phyloP scores from a whole-genome alignment of 2,888 invertebrate genomes.

The Antitype chi region DNA sequence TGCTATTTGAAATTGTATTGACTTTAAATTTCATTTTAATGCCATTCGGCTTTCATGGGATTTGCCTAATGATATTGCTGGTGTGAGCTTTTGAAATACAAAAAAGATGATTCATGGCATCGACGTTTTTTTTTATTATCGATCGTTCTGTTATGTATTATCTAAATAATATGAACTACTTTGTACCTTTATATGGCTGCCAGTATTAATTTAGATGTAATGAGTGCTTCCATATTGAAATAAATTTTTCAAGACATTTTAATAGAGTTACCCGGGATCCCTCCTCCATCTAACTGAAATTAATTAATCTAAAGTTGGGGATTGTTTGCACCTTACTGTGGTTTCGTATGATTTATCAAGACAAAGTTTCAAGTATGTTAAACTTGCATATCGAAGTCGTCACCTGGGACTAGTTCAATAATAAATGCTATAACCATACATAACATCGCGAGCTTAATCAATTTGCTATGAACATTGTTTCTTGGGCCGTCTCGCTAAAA shows the following conservation, averaged over 20 bases:
- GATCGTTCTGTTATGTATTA: background rate
- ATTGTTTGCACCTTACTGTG: constrained; percentile 25
- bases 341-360: constrained; percentile 29
- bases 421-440: constrained; percentile 1
- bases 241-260: constrained; percentile 1
- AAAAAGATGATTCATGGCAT: constrained; percentile 30
- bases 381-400: constrained; percentile 35
- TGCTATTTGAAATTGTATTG: constrained; percentile 70
- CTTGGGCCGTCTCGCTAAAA: constrained; percentile 27
- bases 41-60: constrained; percentile 46
- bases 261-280: background rate
- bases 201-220: constrained; percentile 10
- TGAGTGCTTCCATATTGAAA: constrained; percentile 1
- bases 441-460: constrained; percentile 34
- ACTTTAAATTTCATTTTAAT: constrained; percentile 63
- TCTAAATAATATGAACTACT: background rate
- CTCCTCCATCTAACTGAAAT: constrained; percentile 10
- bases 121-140: constrained; percentile 19
- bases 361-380: constrained; percentile 31
- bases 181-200: constrained; percentile 4
- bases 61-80: constrained; percentile 47
- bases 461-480: constrained; percentile 41
- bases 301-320: constrained; percentile 27
- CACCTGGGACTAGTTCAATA: constrained; percentile 18
- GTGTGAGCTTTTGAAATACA: constrained; percentile 44